Conservation (phyloP, 64 coral and sea anemone genomes). For the Montipora capricornis region DNA sequence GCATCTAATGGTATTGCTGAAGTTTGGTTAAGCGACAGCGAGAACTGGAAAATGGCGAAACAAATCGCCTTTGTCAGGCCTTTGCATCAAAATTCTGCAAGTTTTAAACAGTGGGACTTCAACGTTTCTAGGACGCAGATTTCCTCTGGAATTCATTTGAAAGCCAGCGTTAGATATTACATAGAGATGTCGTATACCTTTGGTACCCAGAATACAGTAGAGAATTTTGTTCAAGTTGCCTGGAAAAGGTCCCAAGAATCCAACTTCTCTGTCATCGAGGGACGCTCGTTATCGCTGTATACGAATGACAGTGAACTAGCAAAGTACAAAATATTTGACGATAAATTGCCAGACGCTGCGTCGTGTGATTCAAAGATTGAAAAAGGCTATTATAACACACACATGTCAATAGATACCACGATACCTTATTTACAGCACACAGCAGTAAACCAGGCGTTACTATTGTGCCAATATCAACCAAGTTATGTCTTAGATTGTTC, state of each 20-base stretch:
- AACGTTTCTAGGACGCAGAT: not conserved
- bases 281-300: not conserved
- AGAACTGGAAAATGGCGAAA: not conserved
- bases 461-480: not conserved
- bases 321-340: not conserved
- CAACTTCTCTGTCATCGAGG: not conserved
- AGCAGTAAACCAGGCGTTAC: not conserved
- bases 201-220: not conserved
- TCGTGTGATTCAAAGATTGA: not conserved
- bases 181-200: not conserved
- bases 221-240: conserved; percentile 4
- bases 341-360: not conserved
- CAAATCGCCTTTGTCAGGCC: not conserved
- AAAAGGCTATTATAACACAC: not conserved
- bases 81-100: not conserved
- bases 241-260: not conserved
- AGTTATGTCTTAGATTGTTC: not conserved
- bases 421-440: not conserved
- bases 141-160: conserved; percentile 2
- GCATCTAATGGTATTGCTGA: conserved; percentile 21
- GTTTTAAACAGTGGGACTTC: not conserved
- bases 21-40: not conserved
- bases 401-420: not conserved
- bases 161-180: not conserved
- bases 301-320: not conserved